Evolutionary conservation across 2,888 invertebrate genomes (phyloP).

Genomic region (Thecophora atra): DNA sequence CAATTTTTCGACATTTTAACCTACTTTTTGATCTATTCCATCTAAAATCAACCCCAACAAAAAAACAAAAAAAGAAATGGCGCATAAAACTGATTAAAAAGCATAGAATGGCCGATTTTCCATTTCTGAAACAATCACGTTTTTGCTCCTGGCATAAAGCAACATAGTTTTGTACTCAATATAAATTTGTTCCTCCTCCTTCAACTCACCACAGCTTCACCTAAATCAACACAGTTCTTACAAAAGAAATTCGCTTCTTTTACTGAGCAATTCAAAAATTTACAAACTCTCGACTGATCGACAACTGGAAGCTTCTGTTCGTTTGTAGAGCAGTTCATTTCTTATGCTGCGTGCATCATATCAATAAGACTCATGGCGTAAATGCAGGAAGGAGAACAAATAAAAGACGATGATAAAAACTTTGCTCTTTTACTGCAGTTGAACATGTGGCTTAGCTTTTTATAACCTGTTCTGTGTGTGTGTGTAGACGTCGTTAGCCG

Average conservation of each 20-base stretch:
- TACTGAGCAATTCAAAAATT: constrained; percentile 2
- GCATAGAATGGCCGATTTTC: too few species aligned
- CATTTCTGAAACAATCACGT: too few species aligned
- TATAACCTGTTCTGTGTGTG: not conserved
- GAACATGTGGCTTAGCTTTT: not conserved
- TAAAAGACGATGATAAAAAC: not conserved
- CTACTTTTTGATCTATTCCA: too few species aligned
- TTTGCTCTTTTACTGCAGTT: not conserved
- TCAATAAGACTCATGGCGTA: not conserved
- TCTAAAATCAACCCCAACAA: too few species aligned
- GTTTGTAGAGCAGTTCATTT: constrained; percentile 19
- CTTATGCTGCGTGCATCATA: constrained; percentile 19
- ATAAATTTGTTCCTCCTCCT: too few species aligned
- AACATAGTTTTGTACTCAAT: too few species aligned
- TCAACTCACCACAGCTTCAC: too few species aligned
- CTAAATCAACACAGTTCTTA: too few species aligned
- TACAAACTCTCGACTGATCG: constrained; percentile 14
- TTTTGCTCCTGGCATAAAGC: too few species aligned
- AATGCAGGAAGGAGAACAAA: not conserved
- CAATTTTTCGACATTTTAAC: not conserved
- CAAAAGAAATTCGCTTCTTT: too few species aligned
- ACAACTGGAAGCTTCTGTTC: constrained; percentile 16
- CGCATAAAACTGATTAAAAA: too few species aligned
- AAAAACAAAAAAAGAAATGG: too few species aligned
- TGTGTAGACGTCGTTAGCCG: not conserved